phyloP scores from a whole-genome alignment of 2,797 vertebrate genomes.

The Acanthiza pusilla region DNA sequence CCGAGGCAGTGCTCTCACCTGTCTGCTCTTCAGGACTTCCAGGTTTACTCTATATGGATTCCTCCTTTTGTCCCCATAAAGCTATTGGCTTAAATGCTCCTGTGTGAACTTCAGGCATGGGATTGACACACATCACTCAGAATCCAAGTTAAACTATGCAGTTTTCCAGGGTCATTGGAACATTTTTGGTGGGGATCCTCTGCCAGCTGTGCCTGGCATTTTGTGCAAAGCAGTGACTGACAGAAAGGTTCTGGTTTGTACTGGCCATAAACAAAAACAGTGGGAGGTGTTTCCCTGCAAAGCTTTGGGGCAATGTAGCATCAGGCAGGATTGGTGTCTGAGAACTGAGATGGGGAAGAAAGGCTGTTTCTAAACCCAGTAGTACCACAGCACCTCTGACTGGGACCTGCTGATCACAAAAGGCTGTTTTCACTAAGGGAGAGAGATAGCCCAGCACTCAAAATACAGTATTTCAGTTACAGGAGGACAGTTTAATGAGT shows the following conservation, averaged over 20 bases:
- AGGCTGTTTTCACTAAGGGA: background rate
- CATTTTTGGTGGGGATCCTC: background rate
- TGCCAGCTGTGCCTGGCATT: background rate
- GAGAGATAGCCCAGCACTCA: too few species aligned
- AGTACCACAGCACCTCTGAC: background rate
- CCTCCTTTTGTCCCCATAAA: background rate
- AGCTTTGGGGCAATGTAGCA: background rate
- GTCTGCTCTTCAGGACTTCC: background rate
- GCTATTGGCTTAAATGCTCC: background rate
- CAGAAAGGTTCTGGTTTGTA: background rate
- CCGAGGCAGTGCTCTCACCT: background rate
- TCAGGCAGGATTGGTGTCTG: background rate
- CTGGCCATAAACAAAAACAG: background rate
- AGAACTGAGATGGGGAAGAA: background rate
- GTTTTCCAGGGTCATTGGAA: background rate
- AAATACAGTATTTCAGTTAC: background rate
- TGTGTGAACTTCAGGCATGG: background rate
- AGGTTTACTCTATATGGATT: background rate
- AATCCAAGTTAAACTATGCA: background rate
- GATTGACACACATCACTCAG: background rate
- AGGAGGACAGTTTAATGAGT: background rate
- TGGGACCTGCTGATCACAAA: background rate
- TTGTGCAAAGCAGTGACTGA: background rate
- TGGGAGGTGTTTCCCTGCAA: background rate
- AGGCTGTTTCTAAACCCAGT: background rate